A percentile compares a stretch with the other conserved stretches of the same genome.
phyloP scores from a whole-genome alignment of 2,113 vertebrate species.

The Sciurus niger region DNA sequence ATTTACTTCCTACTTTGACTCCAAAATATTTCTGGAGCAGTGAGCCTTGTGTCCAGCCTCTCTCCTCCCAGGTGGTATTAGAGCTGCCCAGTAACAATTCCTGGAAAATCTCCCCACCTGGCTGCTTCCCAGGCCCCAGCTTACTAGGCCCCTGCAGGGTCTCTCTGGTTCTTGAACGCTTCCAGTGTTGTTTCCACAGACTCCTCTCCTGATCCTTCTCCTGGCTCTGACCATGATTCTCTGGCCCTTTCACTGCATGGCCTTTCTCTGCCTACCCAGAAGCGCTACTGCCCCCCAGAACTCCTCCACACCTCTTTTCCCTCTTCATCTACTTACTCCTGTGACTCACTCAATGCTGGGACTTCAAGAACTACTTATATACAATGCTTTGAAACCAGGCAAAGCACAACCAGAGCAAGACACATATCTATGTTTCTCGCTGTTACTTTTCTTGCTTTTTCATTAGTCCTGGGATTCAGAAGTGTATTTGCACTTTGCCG shows the following conservation, averaged over 20 bases:
- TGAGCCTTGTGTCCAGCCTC: too few species aligned
- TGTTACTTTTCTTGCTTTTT: neutral
- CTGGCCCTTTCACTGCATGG: neutral
- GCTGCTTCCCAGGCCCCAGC: neutral
- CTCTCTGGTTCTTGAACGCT: neutral
- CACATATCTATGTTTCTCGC: neutral
- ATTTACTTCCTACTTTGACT: too few species aligned
- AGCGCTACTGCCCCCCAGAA: neutral
- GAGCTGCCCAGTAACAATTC: too few species aligned
- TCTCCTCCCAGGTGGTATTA: too few species aligned
- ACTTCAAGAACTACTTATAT: neutral
- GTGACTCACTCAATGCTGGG: neutral
- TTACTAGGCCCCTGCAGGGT: neutral
- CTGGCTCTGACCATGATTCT: neutral
- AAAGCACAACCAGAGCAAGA: neutral
- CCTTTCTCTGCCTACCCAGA: neutral
- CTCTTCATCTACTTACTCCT: neutral
- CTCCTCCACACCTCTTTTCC: neutral
- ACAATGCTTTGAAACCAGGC: neutral
- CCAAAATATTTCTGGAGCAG: too few species aligned
- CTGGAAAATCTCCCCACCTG: neutral
- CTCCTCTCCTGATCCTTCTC: neutral
- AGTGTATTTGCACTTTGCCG: neutral
- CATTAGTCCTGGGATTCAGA: neutral
- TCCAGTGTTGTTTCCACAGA: neutral